Base-by-base conservation (phyloP, 2,888 invertebrate genomes). In the Druceiella hillmani region DNA sequence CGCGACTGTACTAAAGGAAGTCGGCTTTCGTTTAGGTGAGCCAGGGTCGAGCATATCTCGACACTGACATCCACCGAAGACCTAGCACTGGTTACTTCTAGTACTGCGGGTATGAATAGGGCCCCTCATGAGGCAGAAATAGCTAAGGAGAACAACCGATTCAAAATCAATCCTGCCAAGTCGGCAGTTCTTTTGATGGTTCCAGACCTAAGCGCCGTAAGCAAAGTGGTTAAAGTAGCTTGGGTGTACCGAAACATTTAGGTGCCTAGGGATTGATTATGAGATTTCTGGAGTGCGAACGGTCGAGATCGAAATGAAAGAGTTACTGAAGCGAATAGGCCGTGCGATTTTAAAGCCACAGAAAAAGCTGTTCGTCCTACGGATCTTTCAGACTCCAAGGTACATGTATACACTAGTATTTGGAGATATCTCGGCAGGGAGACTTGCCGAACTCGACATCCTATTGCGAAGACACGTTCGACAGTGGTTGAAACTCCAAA, bases 21-120 rank as follows among this genome's bases (percentile, higher is more conserved):
- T 48, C 10, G 48, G 50, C 13, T 53, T 48, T 33, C 34, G 47
- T 42, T 29, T 53, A 4, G 51, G 46, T n/a, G n/a, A n/a, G n/a
- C n/a, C n/a, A n/a, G n/a, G 15, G 26, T 13, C 1, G 49, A 48
- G 35, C 37, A 15, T 5, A 36, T 61, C 31, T 54, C 55, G 2
- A 48, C 52, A 6, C 41, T 61, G 13, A 59, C 58, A 12, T 64
- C 56, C 42, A 62, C 62, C 1, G 64, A 64, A 22, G 62, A 63
- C 47, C 33, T 59, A 1, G 40, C 57, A 16, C 45, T 62, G 7
- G 20, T 57, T 4, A 46, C 56, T 11, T 49, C 55, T 1, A 52
- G 59, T 9, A 53, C 46, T 40, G 43, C 42, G 3, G 53, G 56
- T 10, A 48, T 59, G 48, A 51, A 56, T 42, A 50, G 48, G 41